Conservation (phyloP, 1,140 invertebrate species). For the Diabrotica virgifera region DNA sequence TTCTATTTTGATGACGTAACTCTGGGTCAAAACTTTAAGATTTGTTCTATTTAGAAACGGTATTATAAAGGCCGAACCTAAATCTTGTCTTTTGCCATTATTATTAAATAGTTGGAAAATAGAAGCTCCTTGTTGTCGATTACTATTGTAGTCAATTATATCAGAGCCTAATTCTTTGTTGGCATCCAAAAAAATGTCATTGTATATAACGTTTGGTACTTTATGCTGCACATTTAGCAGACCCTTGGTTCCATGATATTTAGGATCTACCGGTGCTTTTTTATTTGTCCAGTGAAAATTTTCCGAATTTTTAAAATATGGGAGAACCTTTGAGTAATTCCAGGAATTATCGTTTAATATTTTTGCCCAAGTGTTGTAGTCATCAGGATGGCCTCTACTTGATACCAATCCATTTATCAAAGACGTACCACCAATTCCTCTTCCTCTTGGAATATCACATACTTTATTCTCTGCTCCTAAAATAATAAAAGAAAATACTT, state of each 20-base stretch:
- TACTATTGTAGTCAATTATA: slow-evolving; percentile 51
- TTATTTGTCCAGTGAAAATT: slow-evolving; percentile 43
- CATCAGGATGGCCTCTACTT: slow-evolving; percentile 60
- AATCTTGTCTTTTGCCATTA: slow-evolving; percentile 55
- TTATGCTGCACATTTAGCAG: slow-evolving; percentile 20
- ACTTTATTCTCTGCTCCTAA: slow-evolving; percentile 53
- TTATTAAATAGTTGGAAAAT: slow-evolving; percentile 50
- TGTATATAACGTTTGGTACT: background rate
- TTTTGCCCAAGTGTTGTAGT: slow-evolving; percentile 68
- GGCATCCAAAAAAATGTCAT: slow-evolving; percentile 52
- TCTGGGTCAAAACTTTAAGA: slow-evolving; percentile 51
- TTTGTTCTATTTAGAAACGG: slow-evolving; percentile 53
- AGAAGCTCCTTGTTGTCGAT: slow-evolving; percentile 47
- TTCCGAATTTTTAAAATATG: slow-evolving; percentile 56
- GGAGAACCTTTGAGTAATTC: slow-evolving; percentile 62
- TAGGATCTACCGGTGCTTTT: slow-evolving; percentile 34
- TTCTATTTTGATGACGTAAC: slow-evolving; percentile 50
- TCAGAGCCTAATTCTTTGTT: slow-evolving; percentile 55
- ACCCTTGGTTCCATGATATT: slow-evolving; percentile 22
- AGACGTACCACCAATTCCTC: slow-evolving; percentile 69
- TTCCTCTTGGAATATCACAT: slow-evolving; percentile 61
- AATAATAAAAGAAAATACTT: slow-evolving; percentile 22
- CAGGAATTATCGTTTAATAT: slow-evolving; percentile 61
- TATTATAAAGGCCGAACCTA: slow-evolving; percentile 56
- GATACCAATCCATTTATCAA: slow-evolving; percentile 89